Percentiles rank a stretch among this genome's conserved stretches.
phyloP scores from a whole-genome alignment of 2,113 vertebrate species.

The Electrona antarctica region DNA sequence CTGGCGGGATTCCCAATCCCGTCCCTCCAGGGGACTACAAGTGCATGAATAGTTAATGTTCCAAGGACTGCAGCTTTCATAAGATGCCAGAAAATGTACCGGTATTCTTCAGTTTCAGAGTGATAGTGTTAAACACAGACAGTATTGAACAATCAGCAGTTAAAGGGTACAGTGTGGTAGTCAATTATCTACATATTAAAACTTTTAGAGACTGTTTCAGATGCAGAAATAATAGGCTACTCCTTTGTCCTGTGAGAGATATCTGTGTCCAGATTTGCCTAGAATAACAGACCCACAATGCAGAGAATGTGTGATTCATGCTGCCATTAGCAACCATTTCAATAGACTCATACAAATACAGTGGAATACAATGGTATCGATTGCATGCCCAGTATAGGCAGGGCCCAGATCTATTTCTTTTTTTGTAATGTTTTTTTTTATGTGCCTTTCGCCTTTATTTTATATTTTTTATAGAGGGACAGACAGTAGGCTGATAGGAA shows the following conservation, averaged over 20 bases:
- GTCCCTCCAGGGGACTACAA: constrained; percentile 61
- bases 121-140: constrained; percentile 11
- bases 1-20: constrained; percentile 61
- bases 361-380: neutral
- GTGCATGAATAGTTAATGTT: constrained; percentile 63
- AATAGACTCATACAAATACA: constrained; percentile 25
- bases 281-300: constrained; percentile 17
- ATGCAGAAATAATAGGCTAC: constrained; percentile 18
- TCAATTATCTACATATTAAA: constrained; percentile 4
- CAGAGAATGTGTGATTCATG: constrained; percentile 44
- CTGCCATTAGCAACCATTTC: constrained; percentile 9
- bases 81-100: constrained; percentile 56
- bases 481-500: no score
- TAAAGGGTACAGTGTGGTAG: neutral
- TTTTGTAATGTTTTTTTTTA: no score
- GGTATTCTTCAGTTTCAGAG: constrained; percentile 22
- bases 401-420: neutral
- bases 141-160: constrained; percentile 15
- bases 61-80: constrained; percentile 61
- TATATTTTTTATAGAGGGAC: no score
- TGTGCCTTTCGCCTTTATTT: no score
- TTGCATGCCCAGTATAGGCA: constrained; percentile 28
- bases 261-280: neutral
- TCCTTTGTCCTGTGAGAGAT: constrained; percentile 6
- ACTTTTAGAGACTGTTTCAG: constrained; percentile 30